These are phyloP conservation scores for Palloptera scutellata DNA, from an alignment of 2,888 invertebrate genomes.

Conservation along the genomic window DNA sequence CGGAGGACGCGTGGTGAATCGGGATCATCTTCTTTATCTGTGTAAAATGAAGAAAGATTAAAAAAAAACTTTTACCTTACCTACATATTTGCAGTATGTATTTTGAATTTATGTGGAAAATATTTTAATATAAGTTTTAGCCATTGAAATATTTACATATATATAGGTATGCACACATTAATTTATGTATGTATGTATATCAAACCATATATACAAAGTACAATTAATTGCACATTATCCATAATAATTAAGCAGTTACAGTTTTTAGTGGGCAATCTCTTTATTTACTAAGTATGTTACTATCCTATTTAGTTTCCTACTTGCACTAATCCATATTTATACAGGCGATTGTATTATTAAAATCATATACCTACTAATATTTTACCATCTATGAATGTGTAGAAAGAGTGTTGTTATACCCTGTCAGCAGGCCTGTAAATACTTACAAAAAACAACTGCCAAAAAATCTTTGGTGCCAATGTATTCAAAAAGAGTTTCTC, in stretches of 20 bases:
- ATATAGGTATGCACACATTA: not conserved
- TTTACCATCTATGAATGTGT: no score
- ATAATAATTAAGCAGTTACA: slow-evolving; percentile 51
- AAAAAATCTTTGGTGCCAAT: slow-evolving; percentile 91
- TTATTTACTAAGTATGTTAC: slow-evolving; percentile 7
- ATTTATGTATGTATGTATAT: not conserved
- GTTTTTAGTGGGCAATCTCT: slow-evolving; percentile 54
- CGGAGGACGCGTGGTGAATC: slow-evolving; percentile 82
- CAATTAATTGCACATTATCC: not conserved
- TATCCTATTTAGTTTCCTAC: no score
- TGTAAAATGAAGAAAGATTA: slow-evolving; percentile 10
- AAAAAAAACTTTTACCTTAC: no score
- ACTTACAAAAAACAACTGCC: slow-evolving; percentile 92
- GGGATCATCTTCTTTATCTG: slow-evolving; percentile 84
- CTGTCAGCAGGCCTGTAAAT: slow-evolving; percentile 39
- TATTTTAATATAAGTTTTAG: not conserved
- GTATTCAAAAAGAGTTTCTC: slow-evolving; percentile 82
- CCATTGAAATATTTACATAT: not conserved
- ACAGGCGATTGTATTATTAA: no score
- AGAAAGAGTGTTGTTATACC: not conserved
- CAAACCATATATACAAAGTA: not conserved
- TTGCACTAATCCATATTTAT: no score
- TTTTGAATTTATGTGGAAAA: not conserved
- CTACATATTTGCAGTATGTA: not conserved
- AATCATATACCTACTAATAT: no score